Evolutionary conservation across 2,888 invertebrate genomes (phyloP), one percentile per base, ranked within the genome.

Genomic region (Coelopa pilipes): DNA sequence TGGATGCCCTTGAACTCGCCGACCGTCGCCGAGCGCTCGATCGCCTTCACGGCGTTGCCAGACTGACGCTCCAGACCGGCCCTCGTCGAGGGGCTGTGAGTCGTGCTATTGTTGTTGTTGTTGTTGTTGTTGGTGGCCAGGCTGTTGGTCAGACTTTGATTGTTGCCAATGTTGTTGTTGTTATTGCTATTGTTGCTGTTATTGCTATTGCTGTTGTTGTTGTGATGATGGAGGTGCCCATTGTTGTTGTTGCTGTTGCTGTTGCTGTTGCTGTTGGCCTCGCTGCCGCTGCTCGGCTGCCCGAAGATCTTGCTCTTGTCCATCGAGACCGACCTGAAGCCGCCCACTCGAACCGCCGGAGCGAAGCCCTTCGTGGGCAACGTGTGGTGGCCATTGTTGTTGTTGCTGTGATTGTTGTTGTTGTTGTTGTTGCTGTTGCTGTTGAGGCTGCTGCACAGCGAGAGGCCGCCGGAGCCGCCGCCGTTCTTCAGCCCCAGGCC

Each of bases 1-100:
- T 92, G 90, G 78, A 94, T 93, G 75, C 93, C 92, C 82, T 93
- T 93, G 81, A 92, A 92, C 73, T 88, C 87, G 60, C 82, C 82
- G 73, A 86, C 82, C 9, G 86, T 87, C 4, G 86, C 87, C 4
- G 86, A 86, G 45, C 86, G 78, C 55, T 86, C 86, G 15, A 86
- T 85, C 17, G 82, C 78, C 73, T 82, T 83, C 60, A 74, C 62
- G 34, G 62, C 13, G 10, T 21, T 34, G 13, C 24, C 7, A 7
- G 76, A 76, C 17, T 78, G 76, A 15, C 79, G 75, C 53, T 79
- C 79, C 47, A 77, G 55, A 19, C 76, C 73, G 1, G 55, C 47
- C 19, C 50, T 60, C 17, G 34, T 5, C 17, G 47, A 60, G 70
- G 24, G 53, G 24, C 59, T 63, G 13, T 24, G n/a, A 10, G 21